Conservation (phyloP, 2,797 vertebrate genomes). For the Vespertilio murinus region DNA sequence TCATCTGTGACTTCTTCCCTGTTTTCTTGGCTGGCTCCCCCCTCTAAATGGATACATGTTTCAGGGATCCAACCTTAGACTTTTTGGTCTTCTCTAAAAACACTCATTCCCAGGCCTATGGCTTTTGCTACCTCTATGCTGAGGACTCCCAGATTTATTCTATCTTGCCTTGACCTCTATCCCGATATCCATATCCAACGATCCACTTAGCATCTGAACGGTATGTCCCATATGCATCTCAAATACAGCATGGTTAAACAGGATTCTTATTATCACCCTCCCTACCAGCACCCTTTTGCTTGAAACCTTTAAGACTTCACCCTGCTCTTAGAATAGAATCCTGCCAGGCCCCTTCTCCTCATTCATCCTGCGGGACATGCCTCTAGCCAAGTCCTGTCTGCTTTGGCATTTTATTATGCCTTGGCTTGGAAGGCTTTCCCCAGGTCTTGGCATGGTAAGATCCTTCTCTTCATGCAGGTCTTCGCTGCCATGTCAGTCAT, state of each 20-base stretch:
- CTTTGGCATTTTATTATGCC: background rate
- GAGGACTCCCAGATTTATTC: background rate
- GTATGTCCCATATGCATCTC: background rate
- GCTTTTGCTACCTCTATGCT: background rate
- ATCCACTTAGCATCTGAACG: background rate
- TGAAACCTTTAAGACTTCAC: background rate
- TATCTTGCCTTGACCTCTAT: background rate
- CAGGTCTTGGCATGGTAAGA: background rate
- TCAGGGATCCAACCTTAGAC: background rate
- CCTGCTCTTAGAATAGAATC: background rate
- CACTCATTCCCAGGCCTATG: background rate
- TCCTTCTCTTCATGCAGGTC: background rate
- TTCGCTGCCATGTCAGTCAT: background rate
- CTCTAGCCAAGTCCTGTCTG: background rate
- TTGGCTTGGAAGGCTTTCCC: background rate
- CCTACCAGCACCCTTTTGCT: background rate
- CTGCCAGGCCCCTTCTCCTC: background rate
- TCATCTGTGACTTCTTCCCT: background rate
- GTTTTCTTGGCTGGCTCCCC: background rate
- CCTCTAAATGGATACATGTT: background rate
- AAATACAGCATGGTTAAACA: background rate
- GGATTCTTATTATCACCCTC: background rate
- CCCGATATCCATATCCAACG: background rate
- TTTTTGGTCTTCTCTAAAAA: background rate
- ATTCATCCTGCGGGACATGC: background rate